These are phyloP conservation scores for Babylonia areolata DNA, from an alignment of 1,140 invertebrate genomes.

Conservation along the genomic window DNA sequence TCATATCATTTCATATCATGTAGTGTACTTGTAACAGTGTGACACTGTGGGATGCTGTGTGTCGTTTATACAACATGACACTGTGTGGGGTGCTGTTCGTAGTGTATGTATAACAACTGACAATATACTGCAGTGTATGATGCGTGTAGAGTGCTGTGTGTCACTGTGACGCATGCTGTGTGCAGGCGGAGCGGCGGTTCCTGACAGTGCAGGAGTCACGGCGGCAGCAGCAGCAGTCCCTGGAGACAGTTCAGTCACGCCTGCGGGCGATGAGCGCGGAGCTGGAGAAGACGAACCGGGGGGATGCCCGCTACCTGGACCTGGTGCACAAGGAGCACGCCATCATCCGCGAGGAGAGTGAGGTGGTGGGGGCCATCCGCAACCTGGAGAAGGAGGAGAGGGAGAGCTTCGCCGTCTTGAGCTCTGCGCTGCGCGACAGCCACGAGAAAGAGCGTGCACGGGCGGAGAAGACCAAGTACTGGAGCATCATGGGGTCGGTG, in stretches of 20 bases:
- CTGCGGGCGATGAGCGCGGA: conserved; percentile 82
- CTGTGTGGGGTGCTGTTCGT: no score
- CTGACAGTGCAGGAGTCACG: conserved; percentile 80
- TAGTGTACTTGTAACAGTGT: no score
- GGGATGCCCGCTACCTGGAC: conserved; percentile 82
- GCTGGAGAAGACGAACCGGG: conserved; percentile 82
- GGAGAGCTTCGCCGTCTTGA: conserved; percentile 82
- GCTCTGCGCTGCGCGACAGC: conserved; percentile 82
- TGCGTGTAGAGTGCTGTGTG: no score
- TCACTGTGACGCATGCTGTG: not conserved
- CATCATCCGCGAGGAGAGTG: conserved; percentile 74
- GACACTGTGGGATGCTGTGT: no score
- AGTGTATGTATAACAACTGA: no score
- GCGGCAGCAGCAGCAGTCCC: conserved; percentile 78
- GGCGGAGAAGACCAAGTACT: conserved; percentile 86
- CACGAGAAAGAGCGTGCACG: conserved; percentile 85
- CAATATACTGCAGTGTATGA: no score
- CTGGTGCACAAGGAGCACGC: conserved; percentile 78
- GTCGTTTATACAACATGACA: no score
- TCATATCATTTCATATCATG: no score
- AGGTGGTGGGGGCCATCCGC: conserved; percentile 69
- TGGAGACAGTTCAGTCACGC: conserved; percentile 79
- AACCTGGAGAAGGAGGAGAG: conserved; percentile 79
- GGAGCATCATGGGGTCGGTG: conserved; percentile 85
- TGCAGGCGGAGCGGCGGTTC: conserved; percentile 80